phyloP scores from a whole-genome alignment of 1,140 invertebrate genomes.

The Conus betulinus region DNA sequence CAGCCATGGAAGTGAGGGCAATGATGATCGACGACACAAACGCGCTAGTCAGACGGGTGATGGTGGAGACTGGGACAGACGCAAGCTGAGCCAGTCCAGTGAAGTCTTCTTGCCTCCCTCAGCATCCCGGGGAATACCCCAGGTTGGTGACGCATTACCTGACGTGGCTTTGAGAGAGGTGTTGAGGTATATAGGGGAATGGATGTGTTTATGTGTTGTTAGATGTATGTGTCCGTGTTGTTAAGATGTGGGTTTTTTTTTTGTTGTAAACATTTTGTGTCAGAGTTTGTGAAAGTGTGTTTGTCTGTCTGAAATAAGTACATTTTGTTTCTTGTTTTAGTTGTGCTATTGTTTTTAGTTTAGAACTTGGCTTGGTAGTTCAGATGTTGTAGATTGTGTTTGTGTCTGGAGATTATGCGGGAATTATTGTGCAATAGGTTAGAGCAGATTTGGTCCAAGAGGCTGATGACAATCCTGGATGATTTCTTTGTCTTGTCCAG shows the following conservation, averaged over 20 bases:
- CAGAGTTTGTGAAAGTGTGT: conserved; percentile 8
- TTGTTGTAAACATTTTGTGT: no score
- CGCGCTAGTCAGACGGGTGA: conserved; percentile 34
- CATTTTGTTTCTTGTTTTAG: no score
- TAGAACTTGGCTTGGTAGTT: no score
- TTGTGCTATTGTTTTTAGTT: no score
- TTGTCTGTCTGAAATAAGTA: background rate
- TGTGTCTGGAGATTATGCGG: no score
- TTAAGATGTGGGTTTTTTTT: background rate
- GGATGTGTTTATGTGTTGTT: background rate
- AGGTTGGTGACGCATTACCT: conserved; percentile 12
- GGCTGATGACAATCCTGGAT: background rate
- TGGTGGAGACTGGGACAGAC: conserved; percentile 14
- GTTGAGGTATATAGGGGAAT: background rate
- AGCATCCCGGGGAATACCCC: conserved; percentile 28
- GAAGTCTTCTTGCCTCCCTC: conserved; percentile 35
- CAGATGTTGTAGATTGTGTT: no score
- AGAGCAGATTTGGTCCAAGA: no score
- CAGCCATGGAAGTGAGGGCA: conserved; percentile 30
- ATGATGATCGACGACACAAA: conserved; percentile 14
- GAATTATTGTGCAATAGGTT: no score
- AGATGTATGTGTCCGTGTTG: background rate
- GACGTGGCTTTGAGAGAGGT: no score
- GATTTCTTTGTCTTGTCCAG: conserved; percentile 32
- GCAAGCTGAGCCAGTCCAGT: conserved; percentile 40